These are phyloP conservation scores for Zele albiditarsus DNA, from an alignment of 2,888 invertebrate species.

Conservation along the genomic window DNA sequence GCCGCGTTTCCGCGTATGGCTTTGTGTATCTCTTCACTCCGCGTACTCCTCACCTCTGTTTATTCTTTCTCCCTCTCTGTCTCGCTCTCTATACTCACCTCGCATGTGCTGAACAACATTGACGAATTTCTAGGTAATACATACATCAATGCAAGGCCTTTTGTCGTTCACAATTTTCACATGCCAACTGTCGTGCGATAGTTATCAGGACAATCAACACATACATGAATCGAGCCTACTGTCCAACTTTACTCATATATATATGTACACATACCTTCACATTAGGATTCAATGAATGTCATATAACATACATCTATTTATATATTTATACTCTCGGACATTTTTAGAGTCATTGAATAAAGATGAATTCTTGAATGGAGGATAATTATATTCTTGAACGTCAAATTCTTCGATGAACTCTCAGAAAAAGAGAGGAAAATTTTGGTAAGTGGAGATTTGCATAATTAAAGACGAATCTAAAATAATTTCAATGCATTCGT, in stretches of 20 bases:
- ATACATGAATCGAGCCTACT: background rate
- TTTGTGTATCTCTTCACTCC: conserved; percentile 26
- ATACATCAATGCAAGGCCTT: conserved; percentile 16
- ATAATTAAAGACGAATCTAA: too few species aligned
- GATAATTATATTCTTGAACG: too few species aligned
- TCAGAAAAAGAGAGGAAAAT: too few species aligned
- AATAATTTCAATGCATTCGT: too few species aligned
- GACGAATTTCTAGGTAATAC: conserved; percentile 48
- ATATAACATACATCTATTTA: background rate
- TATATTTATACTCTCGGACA: background rate
- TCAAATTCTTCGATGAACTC: too few species aligned
- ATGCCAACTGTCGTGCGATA: conserved; percentile 20
- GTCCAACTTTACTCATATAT: background rate
- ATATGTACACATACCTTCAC: conserved; percentile 2
- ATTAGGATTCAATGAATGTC: background rate
- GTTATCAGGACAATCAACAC: background rate
- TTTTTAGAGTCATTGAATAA: too few species aligned
- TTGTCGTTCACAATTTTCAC: conserved; percentile 29
- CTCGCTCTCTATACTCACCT: background rate
- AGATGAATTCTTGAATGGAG: too few species aligned
- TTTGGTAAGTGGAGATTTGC: too few species aligned
- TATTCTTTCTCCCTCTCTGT: background rate
- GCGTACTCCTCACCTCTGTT: conserved; percentile 4
- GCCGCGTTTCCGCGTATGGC: conserved; percentile 39
- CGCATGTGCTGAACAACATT: conserved; percentile 36